These are phyloP conservation scores for Fragum whitleyi DNA, from an alignment of 2,888 invertebrate species.

Conservation along the genomic window DNA sequence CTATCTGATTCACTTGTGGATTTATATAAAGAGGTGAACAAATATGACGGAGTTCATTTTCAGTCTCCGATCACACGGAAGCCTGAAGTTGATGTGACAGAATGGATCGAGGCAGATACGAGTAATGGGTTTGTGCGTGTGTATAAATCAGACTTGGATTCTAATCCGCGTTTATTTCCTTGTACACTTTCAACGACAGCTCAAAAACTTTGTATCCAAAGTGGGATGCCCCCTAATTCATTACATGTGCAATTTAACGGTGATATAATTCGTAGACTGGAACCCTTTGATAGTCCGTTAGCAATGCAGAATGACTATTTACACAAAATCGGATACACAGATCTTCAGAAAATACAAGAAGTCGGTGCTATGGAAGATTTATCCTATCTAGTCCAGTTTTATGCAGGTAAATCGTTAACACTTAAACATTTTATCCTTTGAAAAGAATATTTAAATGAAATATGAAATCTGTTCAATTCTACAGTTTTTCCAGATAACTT, in stretches of 20 bases:
- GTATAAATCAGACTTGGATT: conserved; percentile 78
- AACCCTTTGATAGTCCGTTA: conserved; percentile 84
- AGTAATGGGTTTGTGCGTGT: conserved; percentile 84
- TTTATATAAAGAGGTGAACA: conserved; percentile 76
- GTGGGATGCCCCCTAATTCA: conserved; percentile 82
- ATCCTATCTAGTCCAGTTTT: conserved; percentile 84
- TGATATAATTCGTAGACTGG: conserved; percentile 83
- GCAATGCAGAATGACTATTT: conserved; percentile 85
- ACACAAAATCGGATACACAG: conserved; percentile 82
- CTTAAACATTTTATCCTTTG: no score
- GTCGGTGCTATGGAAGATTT: conserved; percentile 83
- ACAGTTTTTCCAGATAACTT: no score
- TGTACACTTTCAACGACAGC: conserved; percentile 83
- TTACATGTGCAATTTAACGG: conserved; percentile 85
- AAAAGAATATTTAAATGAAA: no score
- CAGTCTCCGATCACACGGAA: conserved; percentile 31
- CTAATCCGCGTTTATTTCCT: conserved; percentile 81
- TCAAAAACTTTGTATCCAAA: conserved; percentile 82
- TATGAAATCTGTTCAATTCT: no score
- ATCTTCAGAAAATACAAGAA: conserved; percentile 82
- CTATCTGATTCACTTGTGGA: conserved; percentile 83
- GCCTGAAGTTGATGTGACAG: conserved; percentile 67
- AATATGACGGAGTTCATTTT: conserved; percentile 61
- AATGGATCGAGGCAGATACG: conserved; percentile 81
- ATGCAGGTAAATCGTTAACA: conserved; percentile 80